Conservation (phyloP, 2,888 invertebrate species). For the Stenoptilia bipunctidactyla region DNA sequence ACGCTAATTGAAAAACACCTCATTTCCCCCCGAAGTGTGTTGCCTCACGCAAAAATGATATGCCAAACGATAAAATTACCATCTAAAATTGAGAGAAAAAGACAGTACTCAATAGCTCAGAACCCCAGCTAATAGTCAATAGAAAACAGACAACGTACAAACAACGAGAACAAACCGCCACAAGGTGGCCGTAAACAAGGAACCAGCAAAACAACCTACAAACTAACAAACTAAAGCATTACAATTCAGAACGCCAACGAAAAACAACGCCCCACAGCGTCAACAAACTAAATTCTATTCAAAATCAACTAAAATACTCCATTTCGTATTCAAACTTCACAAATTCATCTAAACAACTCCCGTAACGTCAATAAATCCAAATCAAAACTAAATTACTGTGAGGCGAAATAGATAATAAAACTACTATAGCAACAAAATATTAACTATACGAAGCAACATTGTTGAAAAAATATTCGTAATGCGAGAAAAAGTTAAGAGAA, state of each 20-base stretch:
- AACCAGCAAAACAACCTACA: slow-evolving; percentile 46
- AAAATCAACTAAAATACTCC: slow-evolving; percentile 37
- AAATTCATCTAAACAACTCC: slow-evolving; percentile 16
- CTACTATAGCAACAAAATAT: slow-evolving; percentile 3
- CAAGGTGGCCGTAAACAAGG: slow-evolving; percentile 30
- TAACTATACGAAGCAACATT: slow-evolving; percentile 2
- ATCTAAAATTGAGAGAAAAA: slow-evolving; percentile 32
- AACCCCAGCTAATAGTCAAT: slow-evolving; percentile 20
- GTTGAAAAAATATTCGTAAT: slow-evolving; percentile 3
- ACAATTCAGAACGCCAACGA: slow-evolving; percentile 18
- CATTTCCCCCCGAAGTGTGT: slow-evolving; percentile 14
- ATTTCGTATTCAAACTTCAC: slow-evolving; percentile 32
- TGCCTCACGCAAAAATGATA: slow-evolving; percentile 41
- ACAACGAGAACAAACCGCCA: slow-evolving; percentile 32
- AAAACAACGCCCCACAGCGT: slow-evolving; percentile 33
- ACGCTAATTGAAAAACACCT: slow-evolving; percentile 25
- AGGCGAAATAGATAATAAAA: slow-evolving; percentile 20
- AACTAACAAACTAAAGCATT: slow-evolving; percentile 35
- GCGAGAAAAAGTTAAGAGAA: slow-evolving; percentile 24
- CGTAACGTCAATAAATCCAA: slow-evolving; percentile 24
- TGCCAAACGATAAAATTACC: slow-evolving; percentile 44
- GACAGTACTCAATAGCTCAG: slow-evolving; percentile 19
- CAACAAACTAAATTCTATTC: slow-evolving; percentile 30
- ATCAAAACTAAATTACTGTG: slow-evolving; percentile 36
- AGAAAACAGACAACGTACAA: slow-evolving; percentile 40